Percentiles rank a stretch among this genome's conserved stretches.
Evolutionary conservation across 2,797 vertebrate genomes (phyloP).

Genomic region (Lepilemur ruficaudatus): DNA sequence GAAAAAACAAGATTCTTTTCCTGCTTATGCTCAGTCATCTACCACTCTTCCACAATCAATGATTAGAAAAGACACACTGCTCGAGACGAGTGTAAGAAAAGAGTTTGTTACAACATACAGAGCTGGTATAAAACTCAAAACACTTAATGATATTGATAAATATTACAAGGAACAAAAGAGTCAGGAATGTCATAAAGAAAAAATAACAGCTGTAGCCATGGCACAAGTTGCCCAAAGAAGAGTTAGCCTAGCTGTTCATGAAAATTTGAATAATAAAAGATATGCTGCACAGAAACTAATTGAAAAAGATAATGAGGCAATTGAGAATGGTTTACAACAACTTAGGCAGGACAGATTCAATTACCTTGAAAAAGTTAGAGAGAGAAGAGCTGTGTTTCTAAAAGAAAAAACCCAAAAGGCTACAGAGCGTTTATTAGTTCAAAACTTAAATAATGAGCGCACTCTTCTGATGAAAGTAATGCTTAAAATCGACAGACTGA

Average conservation of each 20-base stretch:
- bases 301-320: slow-evolving; percentile 46
- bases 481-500: slow-evolving; percentile 65
- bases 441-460: slow-evolving; percentile 70
- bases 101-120: slow-evolving; percentile 24
- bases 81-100: slow-evolving; percentile 31
- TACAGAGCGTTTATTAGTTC: slow-evolving; percentile 69
- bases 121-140: slow-evolving; percentile 61
- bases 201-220: slow-evolving; percentile 2
- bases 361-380: slow-evolving; percentile 68
- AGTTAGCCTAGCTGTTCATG: not conserved
- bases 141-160: slow-evolving; percentile 75
- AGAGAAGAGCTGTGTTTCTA: slow-evolving; percentile 73
- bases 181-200: slow-evolving; percentile 21
- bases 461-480: slow-evolving; percentile 68
- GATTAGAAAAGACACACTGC: not conserved
- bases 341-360: slow-evolving; percentile 39
- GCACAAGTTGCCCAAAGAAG: slow-evolving; percentile 29
- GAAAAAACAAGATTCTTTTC: slow-evolving; percentile 40
- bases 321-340: slow-evolving; percentile 46
- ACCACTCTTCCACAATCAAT: not conserved
- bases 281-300: not conserved
- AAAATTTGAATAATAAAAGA: slow-evolving; percentile 51
- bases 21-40: not conserved
- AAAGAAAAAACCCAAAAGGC: slow-evolving; percentile 70
- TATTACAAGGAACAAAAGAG: slow-evolving; percentile 63